Base-by-base conservation (phyloP, 2,113 vertebrate genomes). In the Rhizomys pruinosus region DNA sequence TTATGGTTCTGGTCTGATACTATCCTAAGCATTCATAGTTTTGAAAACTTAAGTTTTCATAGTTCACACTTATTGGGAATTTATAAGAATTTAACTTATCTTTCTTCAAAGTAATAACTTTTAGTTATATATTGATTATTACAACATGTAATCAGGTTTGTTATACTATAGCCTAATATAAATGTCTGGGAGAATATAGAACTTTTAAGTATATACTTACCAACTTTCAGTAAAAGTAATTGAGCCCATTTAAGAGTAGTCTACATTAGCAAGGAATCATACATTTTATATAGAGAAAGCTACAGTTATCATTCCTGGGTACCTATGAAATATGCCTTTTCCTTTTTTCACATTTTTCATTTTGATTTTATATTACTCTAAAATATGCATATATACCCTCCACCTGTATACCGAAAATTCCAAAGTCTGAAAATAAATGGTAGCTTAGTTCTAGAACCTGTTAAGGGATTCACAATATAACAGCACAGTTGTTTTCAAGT, bases 71-170 rank as follows among this genome's bases (percentile, higher is more conserved):
- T 91, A 80, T 1, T 74, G 9, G 5, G n/a, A n/a, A 4, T 76
- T 39, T 85, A 68, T 63, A 84, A 94, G 13, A 87, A 87, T 72
- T 82, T 76, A 91, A 37, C 17, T 59, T n/a, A n/a, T n/a, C n/a
- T n/a, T n/a, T n/a, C n/a, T n/a, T n/a, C n/a, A n/a, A n/a, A n/a
- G n/a, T n/a, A n/a, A n/a, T n/a, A n/a, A n/a, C n/a, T n/a, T n/a
- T 73, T 63, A 78, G 71, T 57, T 8, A 79, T 42, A 71, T 89
- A 57, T 81, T 94, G 37, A 42, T 76, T 89, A 16, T 80, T 95
- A 5, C 55, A 69, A 13, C 34, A 73, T 44, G 20, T 64, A 55
- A 63, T 86, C 85, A 85, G 73, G 34, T 1, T 23, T 68, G 84
- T 42, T 82, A 47, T 61, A 77, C 47, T 5, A 88, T 6, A 80